Evolutionary conservation across 2,888 invertebrate species (phyloP).

Genomic region (Synanthedon andrenaeformis): DNA sequence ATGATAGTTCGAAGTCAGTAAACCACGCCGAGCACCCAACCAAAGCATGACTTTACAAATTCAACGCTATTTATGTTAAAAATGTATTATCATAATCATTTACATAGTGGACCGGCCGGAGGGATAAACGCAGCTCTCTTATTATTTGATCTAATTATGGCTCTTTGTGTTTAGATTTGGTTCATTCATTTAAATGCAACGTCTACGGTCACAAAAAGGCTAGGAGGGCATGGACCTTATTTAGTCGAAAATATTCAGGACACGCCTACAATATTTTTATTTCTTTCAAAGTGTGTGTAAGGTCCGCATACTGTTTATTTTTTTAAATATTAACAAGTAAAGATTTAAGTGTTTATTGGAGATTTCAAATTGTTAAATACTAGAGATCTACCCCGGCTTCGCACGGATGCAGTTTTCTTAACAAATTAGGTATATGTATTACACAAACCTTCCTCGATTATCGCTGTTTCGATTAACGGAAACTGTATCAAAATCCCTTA

Average conservation of each 20-base stretch:
- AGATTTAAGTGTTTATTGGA: too few relatives aligned
- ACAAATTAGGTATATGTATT: too few relatives aligned
- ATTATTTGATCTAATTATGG: slow-evolving; percentile 63
- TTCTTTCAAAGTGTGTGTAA: too few relatives aligned
- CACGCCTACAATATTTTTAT: not conserved
- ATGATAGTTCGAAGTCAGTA: slow-evolving; percentile 21
- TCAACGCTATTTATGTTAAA: slow-evolving; percentile 59
- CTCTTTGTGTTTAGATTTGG: slow-evolving; percentile 60
- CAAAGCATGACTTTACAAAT: slow-evolving; percentile 54
- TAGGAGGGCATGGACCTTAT: not conserved
- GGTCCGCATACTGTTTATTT: too few relatives aligned
- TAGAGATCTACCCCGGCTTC: too few relatives aligned
- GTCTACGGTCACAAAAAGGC: slow-evolving; percentile 28
- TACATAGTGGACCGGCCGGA: slow-evolving; percentile 50
- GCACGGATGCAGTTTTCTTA: too few relatives aligned
- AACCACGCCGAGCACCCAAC: slow-evolving; percentile 36
- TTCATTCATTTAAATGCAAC: slow-evolving; percentile 46
- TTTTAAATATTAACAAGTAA: too few relatives aligned
- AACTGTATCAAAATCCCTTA: too few relatives aligned
- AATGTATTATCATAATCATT: slow-evolving; percentile 63
- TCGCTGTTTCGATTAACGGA: too few relatives aligned
- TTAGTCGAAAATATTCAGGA: not conserved
- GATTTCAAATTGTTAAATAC: too few relatives aligned
- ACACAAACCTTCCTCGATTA: too few relatives aligned
- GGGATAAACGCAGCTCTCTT: slow-evolving; percentile 44